A percentile compares a stretch with the other conserved stretches of the same genome.
Conservation (phyloP, 2,888 invertebrate genomes). For the Hemaris fuciformis region DNA sequence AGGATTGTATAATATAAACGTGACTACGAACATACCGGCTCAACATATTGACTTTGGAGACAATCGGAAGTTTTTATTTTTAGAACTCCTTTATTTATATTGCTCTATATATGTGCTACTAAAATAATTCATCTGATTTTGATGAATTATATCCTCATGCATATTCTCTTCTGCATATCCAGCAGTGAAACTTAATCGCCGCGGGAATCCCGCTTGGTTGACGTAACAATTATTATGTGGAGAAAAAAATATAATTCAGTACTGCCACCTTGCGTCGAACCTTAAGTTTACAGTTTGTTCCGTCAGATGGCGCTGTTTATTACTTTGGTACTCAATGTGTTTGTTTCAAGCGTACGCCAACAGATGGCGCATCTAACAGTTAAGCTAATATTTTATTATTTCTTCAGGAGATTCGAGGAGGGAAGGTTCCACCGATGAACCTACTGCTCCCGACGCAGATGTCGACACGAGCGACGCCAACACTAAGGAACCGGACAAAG, state of each 20-base stretch:
- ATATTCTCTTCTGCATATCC: no score
- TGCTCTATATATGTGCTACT: no score
- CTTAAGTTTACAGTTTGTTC: background rate
- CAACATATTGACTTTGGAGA: no score
- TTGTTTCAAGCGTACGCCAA: background rate
- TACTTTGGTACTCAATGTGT: background rate
- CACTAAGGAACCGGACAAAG: conserved; percentile 65
- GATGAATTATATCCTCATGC: no score
- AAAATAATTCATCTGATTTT: no score
- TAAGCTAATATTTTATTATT: background rate
- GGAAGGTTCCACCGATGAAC: conserved; percentile 72
- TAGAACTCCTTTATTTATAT: no score
- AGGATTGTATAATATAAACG: no score
- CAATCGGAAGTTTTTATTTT: no score
- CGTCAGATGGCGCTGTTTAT: background rate
- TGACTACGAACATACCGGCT: no score
- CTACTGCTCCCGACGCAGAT: conserved; percentile 62
- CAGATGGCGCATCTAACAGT: background rate
- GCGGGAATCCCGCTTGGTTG: background rate
- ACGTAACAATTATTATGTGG: background rate
- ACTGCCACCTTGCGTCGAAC: background rate
- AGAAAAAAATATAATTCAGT: background rate
- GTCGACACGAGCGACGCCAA: conserved; percentile 58
- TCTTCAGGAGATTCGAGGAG: conserved; percentile 63
- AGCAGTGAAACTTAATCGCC: no score